Conservation (phyloP, 2,888 invertebrate genomes). For the Pristionchus entomophagus region DNA sequence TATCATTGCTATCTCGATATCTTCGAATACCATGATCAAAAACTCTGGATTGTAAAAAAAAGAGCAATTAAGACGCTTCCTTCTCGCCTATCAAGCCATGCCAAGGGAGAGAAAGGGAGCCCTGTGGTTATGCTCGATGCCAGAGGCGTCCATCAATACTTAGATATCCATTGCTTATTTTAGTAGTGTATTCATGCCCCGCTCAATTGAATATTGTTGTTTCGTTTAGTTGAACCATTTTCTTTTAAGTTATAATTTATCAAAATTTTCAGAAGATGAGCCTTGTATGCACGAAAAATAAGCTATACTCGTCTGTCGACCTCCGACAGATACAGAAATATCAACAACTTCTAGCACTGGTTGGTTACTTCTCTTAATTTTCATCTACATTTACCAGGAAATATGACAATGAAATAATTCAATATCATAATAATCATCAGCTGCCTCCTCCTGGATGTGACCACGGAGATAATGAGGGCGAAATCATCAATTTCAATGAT, state of each 20-base stretch:
- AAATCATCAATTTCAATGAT: background rate
- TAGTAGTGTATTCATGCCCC: too few species aligned
- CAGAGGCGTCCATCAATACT: too few species aligned
- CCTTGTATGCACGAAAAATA: background rate
- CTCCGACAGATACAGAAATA: background rate
- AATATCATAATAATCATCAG: too few species aligned
- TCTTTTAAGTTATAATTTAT: background rate
- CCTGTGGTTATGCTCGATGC: too few species aligned
- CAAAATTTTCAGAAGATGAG: background rate
- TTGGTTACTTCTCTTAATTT: background rate
- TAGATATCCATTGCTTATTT: too few species aligned
- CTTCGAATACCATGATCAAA: too few species aligned
- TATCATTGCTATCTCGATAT: too few species aligned
- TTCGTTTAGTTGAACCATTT: background rate
- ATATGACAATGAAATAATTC: background rate
- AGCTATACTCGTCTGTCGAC: background rate
- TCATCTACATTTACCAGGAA: background rate
- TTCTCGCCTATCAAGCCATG: too few species aligned
- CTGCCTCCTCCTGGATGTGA: background rate
- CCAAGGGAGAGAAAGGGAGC: too few species aligned
- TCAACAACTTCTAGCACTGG: background rate
- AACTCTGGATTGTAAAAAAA: too few species aligned
- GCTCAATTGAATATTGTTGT: too few species aligned
- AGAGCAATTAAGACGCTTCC: too few species aligned
- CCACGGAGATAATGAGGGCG: background rate